phyloP scores from a whole-genome alignment of 2,797 vertebrate genomes.

The Trachurus trachurus region DNA sequence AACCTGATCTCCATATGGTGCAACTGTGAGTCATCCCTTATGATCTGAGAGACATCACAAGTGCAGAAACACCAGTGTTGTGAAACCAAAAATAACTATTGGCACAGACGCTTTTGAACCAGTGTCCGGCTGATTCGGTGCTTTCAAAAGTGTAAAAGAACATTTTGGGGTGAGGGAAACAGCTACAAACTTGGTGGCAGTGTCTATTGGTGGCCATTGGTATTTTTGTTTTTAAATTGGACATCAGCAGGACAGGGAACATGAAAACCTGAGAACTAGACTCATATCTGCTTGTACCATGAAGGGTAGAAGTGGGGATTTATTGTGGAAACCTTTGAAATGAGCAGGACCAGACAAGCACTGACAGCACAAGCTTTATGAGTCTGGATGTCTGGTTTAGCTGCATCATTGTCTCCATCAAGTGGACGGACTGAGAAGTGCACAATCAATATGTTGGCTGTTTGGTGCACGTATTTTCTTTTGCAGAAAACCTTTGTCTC shows the following conservation, averaged over 20 bases:
- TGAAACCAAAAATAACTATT: not conserved
- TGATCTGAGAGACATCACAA: slow-evolving; percentile 16
- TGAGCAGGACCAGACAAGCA: not conserved
- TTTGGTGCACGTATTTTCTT: no score
- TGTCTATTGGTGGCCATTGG: not conserved
- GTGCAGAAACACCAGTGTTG: not conserved
- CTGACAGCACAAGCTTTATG: no score
- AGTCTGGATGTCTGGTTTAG: no score
- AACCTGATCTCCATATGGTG: slow-evolving; percentile 51
- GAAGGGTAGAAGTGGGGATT: not conserved
- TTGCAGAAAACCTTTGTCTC: not conserved
- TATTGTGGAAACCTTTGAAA: not conserved
- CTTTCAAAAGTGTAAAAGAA: not conserved
- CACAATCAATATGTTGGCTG: not conserved
- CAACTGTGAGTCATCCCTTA: slow-evolving; percentile 47
- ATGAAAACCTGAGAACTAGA: not conserved
- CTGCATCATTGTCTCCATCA: slow-evolving; percentile 45
- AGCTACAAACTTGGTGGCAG: not conserved
- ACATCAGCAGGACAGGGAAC: not conserved
- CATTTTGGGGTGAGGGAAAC: not conserved
- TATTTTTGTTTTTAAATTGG: not conserved
- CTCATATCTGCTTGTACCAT: not conserved
- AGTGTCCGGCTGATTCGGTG: not conserved
- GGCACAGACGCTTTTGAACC: not conserved
- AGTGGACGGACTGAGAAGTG: slow-evolving; percentile 39